Conservation (phyloP, 1,140 invertebrate species). For the Frieseomelitta varia region DNA sequence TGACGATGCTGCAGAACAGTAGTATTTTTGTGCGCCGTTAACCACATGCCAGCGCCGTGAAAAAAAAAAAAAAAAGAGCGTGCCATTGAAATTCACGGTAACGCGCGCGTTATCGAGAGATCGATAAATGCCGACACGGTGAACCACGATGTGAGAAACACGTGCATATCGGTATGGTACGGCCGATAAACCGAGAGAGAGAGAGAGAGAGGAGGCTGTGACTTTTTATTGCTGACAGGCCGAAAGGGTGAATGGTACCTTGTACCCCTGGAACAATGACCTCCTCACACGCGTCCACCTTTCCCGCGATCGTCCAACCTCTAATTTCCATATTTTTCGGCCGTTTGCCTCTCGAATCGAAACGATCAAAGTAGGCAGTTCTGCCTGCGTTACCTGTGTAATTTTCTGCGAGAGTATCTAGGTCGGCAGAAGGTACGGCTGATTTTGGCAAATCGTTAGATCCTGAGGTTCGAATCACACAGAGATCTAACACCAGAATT, state of each 20-base stretch:
- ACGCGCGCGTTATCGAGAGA: slow-evolving; percentile 47
- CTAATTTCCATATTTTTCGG: slow-evolving; percentile 22
- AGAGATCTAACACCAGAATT: too few species aligned
- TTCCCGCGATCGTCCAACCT: slow-evolving; percentile 17
- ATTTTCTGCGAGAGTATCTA: not conserved
- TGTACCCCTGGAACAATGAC: slow-evolving; percentile 44
- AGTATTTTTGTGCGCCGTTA: slow-evolving; percentile 69
- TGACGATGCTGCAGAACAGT: slow-evolving; percentile 64
- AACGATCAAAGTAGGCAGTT: too few species aligned
- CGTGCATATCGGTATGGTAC: slow-evolving; percentile 27
- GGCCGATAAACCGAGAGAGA: slow-evolving; percentile 17
- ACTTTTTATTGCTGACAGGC: slow-evolving; percentile 46
- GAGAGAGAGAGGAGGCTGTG: slow-evolving; percentile 10
- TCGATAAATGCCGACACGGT: slow-evolving; percentile 57
- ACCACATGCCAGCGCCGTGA: slow-evolving; percentile 54
- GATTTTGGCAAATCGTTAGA: not conserved
- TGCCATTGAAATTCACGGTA: slow-evolving; percentile 28
- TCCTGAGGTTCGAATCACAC: not conserved
- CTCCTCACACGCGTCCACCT: slow-evolving; percentile 17
- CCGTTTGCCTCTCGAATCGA: not conserved
- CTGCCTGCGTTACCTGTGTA: not conserved
- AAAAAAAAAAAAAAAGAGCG: slow-evolving; percentile 13
- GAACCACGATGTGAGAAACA: slow-evolving; percentile 30
- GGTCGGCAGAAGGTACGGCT: not conserved
- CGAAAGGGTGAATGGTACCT: slow-evolving; percentile 49